Evolutionary conservation across 2,113 vertebrate genomes (phyloP), one percentile per base, ranked within the genome.

Genomic region (Tyto alba): DNA sequence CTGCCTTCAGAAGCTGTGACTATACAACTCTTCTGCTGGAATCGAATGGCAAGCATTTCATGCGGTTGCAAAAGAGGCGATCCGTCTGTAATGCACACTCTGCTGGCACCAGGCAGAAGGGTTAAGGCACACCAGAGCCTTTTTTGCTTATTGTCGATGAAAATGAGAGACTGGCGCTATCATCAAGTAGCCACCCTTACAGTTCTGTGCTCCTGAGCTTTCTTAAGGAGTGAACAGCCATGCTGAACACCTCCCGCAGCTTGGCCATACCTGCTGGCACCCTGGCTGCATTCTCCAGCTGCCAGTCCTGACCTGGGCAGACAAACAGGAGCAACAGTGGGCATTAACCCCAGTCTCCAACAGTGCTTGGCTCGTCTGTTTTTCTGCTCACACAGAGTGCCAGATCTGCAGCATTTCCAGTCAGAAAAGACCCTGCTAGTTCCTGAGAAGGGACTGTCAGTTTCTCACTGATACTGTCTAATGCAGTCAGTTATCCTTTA

Each of bases 241-340:
- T 21, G 30, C 14, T 3, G 3, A 81, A 75, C 57, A 89, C 47
- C 60, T 92, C 56, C 56, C 38, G n/a, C 56, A 60, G 52, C 81
- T 67, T 69, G 82, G 48, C 66, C 66, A 30, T 34, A 40, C 62
- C 78, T 88, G 74, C 69, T 72, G 77, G 47, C 41, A 50, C 5
- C 32, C 19, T 0, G 0, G 36, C n/a, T 68, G 57, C 45, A 32
- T 25, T 55, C 26, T 57, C 53, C 77, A 60, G 4, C 38, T 0
- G 0, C 64, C 48, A 48, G 57, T 11, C 60, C 56, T 56, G 43
- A 60, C 47, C 68, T 5, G 3, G 47, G 29, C 7, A 7, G 56
- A 25, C 85, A 38, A 32, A 89, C 8, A 60, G 73, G 27, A 81
- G 47, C 6, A 3, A n/a, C 1, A 0, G n/a, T 75, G 47, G 66